Conservation (phyloP, 2,113 vertebrate species). For the Ptilonorhynchus violaceus region DNA sequence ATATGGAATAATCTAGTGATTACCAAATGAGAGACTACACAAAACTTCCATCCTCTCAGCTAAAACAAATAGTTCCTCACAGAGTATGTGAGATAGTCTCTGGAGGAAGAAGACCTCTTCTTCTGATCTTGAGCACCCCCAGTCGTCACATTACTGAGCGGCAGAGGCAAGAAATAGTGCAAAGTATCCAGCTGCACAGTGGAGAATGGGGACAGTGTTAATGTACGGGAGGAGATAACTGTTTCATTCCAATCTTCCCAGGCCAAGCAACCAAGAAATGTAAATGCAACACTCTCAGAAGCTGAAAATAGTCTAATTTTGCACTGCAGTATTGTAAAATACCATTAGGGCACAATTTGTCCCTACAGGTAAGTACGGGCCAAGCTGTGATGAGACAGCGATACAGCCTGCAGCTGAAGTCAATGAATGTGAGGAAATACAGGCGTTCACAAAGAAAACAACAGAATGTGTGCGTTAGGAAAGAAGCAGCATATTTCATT, state of each 20-base stretch:
- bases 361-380: not conserved
- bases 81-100: not conserved
- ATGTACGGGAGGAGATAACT: not conserved
- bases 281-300: not conserved
- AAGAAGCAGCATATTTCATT: not conserved
- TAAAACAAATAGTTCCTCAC: slow-evolving; percentile 23
- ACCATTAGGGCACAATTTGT: not conserved
- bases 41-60: slow-evolving; percentile 17
- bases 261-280: not conserved
- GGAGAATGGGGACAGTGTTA: not conserved
- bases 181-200: not conserved
- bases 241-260: not conserved
- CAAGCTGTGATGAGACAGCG: not conserved
- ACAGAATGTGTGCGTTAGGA: not conserved
- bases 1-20: not conserved
- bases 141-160: slow-evolving; percentile 19
- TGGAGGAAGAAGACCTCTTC: slow-evolving; percentile 17
- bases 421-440: not conserved
- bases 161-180: slow-evolving; percentile 13
- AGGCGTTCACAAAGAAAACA: not conserved
- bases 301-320: slow-evolving; percentile 3
- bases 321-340: not conserved
- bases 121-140: slow-evolving; percentile 58
- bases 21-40: not conserved
- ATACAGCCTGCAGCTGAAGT: not conserved